phyloP scores from a whole-genome alignment of 2,888 invertebrate genomes.

The Xylophagus ater region DNA sequence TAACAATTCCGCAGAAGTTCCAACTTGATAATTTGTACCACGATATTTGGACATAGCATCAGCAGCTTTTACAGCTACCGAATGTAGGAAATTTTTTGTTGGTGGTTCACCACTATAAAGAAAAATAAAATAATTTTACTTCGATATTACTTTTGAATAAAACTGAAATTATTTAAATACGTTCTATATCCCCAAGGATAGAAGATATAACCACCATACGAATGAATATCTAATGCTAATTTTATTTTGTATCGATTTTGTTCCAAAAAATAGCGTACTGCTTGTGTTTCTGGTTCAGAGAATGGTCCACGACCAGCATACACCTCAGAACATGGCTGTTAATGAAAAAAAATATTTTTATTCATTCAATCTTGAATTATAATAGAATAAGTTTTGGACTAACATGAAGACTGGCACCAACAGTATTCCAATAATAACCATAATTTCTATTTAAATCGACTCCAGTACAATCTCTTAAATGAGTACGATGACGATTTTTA shows the following conservation, averaged over 20 bases:
- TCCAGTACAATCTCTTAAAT: conserved; percentile 43
- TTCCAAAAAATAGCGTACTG: conserved; percentile 31
- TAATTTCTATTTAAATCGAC: conserved; percentile 71
- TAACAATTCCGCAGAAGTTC: conserved; percentile 43
- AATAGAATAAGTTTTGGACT: too few species aligned
- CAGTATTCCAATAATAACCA: conserved; percentile 52
- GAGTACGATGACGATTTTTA: conserved; percentile 50
- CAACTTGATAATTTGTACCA: conserved; percentile 42
- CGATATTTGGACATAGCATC: conserved; percentile 35
- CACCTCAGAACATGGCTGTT: conserved; percentile 37
- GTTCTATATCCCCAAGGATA: conserved; percentile 38
- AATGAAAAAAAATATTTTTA: not conserved
- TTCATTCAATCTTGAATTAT: too few species aligned
- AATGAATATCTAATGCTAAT: conserved; percentile 37
- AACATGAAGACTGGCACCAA: conserved; percentile 42
- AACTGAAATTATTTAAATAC: conserved; percentile 19
- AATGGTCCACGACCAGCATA: conserved; percentile 32
- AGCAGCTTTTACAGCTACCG: conserved; percentile 33
- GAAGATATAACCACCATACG: conserved; percentile 38
- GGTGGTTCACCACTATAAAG: conserved; percentile 29
- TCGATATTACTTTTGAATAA: not conserved
- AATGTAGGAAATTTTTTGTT: conserved; percentile 30
- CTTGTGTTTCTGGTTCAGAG: conserved; percentile 36
- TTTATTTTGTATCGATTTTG: conserved; percentile 34
- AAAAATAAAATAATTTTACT: not conserved